phyloP scores from a whole-genome alignment of 2,888 invertebrate species.

The Sthenelais limicola region DNA sequence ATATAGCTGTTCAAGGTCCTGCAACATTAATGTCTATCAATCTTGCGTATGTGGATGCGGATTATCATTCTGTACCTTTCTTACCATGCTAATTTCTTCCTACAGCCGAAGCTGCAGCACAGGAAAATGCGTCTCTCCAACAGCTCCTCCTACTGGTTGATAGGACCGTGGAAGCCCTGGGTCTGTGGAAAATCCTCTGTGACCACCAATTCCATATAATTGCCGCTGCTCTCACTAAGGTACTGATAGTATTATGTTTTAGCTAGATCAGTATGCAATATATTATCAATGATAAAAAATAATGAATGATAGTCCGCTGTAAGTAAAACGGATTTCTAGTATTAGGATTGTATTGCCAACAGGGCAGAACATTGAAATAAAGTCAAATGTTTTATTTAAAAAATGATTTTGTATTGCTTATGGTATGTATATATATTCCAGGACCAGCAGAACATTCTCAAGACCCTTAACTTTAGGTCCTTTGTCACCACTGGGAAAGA shows the following conservation, averaged over 20 bases:
- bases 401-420: neutral
- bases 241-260: slow-evolving; percentile 49
- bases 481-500: slow-evolving; percentile 48
- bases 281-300: no score
- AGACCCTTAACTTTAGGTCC: slow-evolving; percentile 76
- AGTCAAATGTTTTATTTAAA: neutral
- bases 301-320: no score
- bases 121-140: slow-evolving; percentile 72
- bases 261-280: no score
- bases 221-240: slow-evolving; percentile 67
- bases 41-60: no score
- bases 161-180: slow-evolving; percentile 90
- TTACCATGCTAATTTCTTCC: no score
- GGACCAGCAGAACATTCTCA: slow-evolving; percentile 77
- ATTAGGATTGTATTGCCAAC: no score
- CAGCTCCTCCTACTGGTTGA: slow-evolving; percentile 73
- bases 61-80: no score
- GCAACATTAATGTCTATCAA: no score
- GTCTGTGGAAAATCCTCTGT: slow-evolving; percentile 92
- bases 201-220: slow-evolving; percentile 91
- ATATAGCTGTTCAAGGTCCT: no score
- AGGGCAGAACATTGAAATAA: no score
- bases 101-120: slow-evolving; percentile 69
- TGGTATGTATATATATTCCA: slow-evolving; percentile 56
- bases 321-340: no score